Conservation (phyloP, 2,113 vertebrate genomes). For the Anoplopoma fimbria region DNA sequence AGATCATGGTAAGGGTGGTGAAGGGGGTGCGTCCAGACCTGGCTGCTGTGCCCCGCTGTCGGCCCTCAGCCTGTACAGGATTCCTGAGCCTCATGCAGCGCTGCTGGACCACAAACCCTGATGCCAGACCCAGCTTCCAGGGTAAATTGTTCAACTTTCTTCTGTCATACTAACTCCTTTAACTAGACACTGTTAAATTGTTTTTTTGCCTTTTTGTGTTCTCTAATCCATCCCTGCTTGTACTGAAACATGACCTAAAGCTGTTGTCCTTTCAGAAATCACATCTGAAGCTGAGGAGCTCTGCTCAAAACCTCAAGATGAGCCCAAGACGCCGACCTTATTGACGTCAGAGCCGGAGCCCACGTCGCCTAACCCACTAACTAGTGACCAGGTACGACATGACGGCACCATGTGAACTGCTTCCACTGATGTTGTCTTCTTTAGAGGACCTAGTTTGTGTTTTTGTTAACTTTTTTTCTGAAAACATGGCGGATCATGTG, state of each 20-base stretch:
- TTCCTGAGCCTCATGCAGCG: slow-evolving; percentile 93
- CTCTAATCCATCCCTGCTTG: not conserved
- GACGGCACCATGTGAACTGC: not conserved
- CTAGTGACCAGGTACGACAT: slow-evolving; percentile 73
- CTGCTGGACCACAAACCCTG: slow-evolving; percentile 91
- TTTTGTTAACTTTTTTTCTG: not conserved
- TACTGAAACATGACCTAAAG: slow-evolving; percentile 34
- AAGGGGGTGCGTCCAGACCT: slow-evolving; percentile 94
- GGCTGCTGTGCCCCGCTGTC: slow-evolving; percentile 87
- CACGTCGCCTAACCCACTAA: slow-evolving; percentile 36
- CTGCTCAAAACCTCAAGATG: slow-evolving; percentile 92
- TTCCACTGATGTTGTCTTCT: not conserved
- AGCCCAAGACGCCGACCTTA: slow-evolving; percentile 81
- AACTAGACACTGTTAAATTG: not conserved
- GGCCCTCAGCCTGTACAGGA: slow-evolving; percentile 87
- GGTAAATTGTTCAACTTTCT: slow-evolving; percentile 79
- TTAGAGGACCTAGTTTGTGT: not conserved
- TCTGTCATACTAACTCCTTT: not conserved
- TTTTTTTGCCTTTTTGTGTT: slow-evolving; percentile 4
- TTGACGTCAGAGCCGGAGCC: slow-evolving; percentile 69
- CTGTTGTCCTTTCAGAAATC: slow-evolving; percentile 85
- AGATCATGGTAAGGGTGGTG: slow-evolving; percentile 98
- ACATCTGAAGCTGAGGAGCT: slow-evolving; percentile 95
- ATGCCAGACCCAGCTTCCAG: slow-evolving; percentile 92
- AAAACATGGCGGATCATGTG: no score